A percentile compares a stretch with the other conserved stretches of the same genome.
Evolutionary conservation across 2,797 vertebrate species (phyloP).

Genomic region (Onychomys leucogaster): DNA sequence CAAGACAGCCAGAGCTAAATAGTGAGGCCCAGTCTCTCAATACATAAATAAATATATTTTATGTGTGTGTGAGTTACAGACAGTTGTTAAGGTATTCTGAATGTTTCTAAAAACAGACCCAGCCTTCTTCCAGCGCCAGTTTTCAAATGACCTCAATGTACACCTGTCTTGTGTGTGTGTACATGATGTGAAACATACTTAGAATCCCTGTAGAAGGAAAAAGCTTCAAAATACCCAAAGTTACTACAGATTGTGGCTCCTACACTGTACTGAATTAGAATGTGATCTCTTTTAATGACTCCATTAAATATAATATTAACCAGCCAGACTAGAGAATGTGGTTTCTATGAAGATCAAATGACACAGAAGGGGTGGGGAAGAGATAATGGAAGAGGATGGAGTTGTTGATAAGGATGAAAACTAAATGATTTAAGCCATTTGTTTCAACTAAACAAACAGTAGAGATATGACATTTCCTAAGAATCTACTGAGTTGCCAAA

Average conservation of each 20-base stretch:
- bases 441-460: slow-evolving; percentile 43
- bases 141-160: slow-evolving; percentile 25
- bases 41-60: too few species aligned
- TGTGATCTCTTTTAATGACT: slow-evolving; percentile 38
- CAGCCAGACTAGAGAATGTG: slow-evolving; percentile 28
- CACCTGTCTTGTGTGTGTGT: background rate
- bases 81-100: background rate
- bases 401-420: slow-evolving; percentile 7
- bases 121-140: slow-evolving; percentile 6
- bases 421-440: slow-evolving; percentile 19
- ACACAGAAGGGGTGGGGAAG: background rate
- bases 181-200: background rate
- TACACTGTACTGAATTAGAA: slow-evolving; percentile 4
- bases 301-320: slow-evolving; percentile 32
- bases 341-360: slow-evolving; percentile 55
- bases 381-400: background rate
- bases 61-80: too few species aligned
- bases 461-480: slow-evolving; percentile 5
- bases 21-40: too few species aligned
- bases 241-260: slow-evolving; percentile 46
- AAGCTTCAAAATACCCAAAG: slow-evolving; percentile 24
- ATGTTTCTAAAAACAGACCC: background rate
- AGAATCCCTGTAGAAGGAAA: background rate
- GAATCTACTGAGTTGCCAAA: background rate
- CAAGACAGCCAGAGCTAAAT: too few species aligned